Conservation (phyloP, 2,888 invertebrate species). For the Hyalella azteca region DNA sequence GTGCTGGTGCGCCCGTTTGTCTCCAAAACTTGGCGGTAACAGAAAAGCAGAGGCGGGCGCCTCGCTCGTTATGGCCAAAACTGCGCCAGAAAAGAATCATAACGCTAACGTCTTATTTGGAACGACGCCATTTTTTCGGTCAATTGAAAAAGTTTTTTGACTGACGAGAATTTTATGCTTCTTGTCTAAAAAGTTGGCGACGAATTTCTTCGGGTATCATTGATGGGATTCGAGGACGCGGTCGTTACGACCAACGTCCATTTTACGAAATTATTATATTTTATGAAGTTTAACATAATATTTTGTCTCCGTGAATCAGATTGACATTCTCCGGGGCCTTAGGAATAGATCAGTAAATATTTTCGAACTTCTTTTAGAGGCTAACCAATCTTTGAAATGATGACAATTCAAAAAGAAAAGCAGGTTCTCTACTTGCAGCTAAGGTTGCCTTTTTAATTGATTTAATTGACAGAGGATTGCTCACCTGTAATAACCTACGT, state of each 20-base stretch:
- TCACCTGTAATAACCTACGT: too few relatives aligned
- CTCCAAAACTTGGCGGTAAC: constrained; percentile 24
- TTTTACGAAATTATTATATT: too few relatives aligned
- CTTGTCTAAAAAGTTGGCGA: neutral
- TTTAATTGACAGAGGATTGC: too few relatives aligned
- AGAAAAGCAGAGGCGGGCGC: neutral
- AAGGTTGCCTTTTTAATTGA: too few relatives aligned
- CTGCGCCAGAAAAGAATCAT: constrained; percentile 19
- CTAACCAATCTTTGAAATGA: too few relatives aligned
- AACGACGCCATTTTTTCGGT: constrained; percentile 34
- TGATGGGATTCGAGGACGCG: neutral
- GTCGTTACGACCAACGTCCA: neutral
- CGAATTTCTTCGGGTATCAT: constrained; percentile 10
- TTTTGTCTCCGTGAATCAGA: too few relatives aligned
- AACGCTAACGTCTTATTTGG: constrained; percentile 36
- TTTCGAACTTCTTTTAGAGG: too few relatives aligned
- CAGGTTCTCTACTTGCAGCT: too few relatives aligned
- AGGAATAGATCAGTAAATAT: too few relatives aligned
- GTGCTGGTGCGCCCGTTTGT: constrained; percentile 24
- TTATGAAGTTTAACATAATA: too few relatives aligned
- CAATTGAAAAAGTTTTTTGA: constrained; percentile 36
- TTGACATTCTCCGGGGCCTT: too few relatives aligned
- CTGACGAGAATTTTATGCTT: constrained; percentile 35
- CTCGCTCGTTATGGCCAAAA: constrained; percentile 25
- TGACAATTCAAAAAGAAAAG: too few relatives aligned